A percentile compares a stretch with the other conserved stretches of the same genome.
Conservation (phyloP, 2,797 vertebrate species). For the Pangasius sanitwongsei region DNA sequence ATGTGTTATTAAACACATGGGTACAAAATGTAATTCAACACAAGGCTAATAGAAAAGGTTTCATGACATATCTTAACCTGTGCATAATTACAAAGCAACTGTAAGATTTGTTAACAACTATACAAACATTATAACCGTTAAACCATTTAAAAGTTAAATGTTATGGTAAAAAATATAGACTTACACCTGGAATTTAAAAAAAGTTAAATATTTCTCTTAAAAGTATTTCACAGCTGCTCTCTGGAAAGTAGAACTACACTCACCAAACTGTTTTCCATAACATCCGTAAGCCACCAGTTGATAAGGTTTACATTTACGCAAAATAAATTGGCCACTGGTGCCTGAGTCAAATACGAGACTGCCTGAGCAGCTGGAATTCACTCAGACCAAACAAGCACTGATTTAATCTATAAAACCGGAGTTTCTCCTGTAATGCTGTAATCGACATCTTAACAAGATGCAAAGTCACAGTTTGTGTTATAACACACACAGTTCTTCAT, state of each 20-base stretch:
- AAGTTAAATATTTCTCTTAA: background rate
- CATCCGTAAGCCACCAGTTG: background rate
- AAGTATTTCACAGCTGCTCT: background rate
- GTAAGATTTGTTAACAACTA: background rate
- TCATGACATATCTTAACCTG: background rate
- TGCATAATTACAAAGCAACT: background rate
- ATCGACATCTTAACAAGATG: constrained; percentile 1
- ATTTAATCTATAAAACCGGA: background rate
- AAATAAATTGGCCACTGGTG: constrained; percentile 7
- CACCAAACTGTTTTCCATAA: constrained; percentile 13
- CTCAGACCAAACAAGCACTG: background rate
- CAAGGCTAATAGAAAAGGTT: background rate
- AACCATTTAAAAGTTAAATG: background rate
- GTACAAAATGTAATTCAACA: background rate
- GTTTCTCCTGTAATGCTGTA: constrained; percentile 15
- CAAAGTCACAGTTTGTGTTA: constrained; percentile 21
- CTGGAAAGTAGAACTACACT: background rate
- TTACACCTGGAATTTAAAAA: background rate
- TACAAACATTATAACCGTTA: background rate
- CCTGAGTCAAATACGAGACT: background rate
- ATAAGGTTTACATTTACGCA: constrained; percentile 3
- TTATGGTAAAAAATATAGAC: background rate
- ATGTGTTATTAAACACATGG: background rate
- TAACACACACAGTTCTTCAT: constrained; percentile 22
- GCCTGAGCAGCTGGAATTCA: constrained; percentile 17